Conservation (phyloP, 2,113 vertebrate species). For the Regulus satrapa region DNA sequence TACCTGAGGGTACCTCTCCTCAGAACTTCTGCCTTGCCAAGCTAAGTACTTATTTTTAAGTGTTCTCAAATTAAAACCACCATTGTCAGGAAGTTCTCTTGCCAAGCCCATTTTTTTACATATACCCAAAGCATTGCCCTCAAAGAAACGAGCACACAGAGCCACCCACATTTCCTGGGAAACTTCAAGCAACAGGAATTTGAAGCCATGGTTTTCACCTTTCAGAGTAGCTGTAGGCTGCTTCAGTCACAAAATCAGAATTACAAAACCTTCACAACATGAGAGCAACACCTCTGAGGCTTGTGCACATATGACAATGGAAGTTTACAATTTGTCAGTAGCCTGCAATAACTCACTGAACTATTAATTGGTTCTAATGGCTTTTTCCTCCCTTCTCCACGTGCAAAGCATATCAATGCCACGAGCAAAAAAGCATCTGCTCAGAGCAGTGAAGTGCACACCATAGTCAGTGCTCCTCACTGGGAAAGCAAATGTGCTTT, state of each 20-base stretch:
- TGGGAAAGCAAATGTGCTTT: neutral
- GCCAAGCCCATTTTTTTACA: neutral
- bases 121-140: neutral
- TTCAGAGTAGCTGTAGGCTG: neutral
- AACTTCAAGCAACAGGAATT: neutral
- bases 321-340: neutral
- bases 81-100: neutral
- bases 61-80: neutral
- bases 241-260: neutral
- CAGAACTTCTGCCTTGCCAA: neutral
- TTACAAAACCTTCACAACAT: neutral
- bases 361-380: neutral
- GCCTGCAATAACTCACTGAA: neutral
- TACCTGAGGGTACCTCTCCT: neutral
- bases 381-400: neutral
- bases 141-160: neutral
- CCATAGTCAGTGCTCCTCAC: neutral
- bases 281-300: neutral
- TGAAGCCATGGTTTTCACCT: neutral
- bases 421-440: neutral
- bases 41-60: neutral
- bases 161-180: neutral
- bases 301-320: accelerated
- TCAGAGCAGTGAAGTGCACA: neutral
- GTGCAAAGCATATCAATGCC: accelerated